Conservation (phyloP, 1,140 invertebrate genomes). For the Tachypleus tridentatus region DNA sequence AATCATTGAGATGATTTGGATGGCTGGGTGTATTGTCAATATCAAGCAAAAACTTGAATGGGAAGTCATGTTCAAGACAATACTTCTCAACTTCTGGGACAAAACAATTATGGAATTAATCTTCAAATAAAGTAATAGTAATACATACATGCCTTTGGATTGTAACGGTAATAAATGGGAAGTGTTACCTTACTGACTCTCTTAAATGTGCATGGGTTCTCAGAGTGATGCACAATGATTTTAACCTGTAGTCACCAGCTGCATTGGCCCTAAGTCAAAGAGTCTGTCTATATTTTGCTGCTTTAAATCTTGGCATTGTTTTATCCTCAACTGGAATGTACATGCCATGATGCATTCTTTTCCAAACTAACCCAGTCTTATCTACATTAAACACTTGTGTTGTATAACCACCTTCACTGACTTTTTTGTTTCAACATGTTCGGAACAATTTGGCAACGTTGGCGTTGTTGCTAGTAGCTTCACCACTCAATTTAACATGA, state of each 20-base stretch:
- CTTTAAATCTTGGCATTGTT: constrained; percentile 8
- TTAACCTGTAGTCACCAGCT: constrained; percentile 10
- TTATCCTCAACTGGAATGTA: constrained; percentile 18
- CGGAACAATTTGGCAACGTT: too few relatives aligned
- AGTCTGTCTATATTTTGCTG: constrained; percentile 8
- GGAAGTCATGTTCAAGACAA: neutral
- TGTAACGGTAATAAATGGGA: constrained; percentile 22
- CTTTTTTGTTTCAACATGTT: too few relatives aligned
- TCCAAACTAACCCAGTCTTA: constrained; percentile 18
- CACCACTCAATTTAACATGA: too few relatives aligned
- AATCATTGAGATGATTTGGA: neutral
- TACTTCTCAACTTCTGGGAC: neutral
- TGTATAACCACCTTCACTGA: too few relatives aligned
- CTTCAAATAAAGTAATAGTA: neutral
- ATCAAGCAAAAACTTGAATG: neutral
- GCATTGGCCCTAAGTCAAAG: constrained; percentile 13
- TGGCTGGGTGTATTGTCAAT: neutral
- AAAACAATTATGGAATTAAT: neutral
- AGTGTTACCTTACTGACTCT: neutral
- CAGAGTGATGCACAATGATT: constrained; percentile 13
- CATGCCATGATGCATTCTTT: constrained; percentile 25
- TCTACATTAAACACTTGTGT: constrained; percentile 15
- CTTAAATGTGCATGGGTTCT: constrained; percentile 30
- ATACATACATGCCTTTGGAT: neutral
- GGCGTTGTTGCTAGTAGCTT: too few relatives aligned